phyloP scores from a whole-genome alignment of 2,888 invertebrate genomes.

The Beris morrisii region DNA sequence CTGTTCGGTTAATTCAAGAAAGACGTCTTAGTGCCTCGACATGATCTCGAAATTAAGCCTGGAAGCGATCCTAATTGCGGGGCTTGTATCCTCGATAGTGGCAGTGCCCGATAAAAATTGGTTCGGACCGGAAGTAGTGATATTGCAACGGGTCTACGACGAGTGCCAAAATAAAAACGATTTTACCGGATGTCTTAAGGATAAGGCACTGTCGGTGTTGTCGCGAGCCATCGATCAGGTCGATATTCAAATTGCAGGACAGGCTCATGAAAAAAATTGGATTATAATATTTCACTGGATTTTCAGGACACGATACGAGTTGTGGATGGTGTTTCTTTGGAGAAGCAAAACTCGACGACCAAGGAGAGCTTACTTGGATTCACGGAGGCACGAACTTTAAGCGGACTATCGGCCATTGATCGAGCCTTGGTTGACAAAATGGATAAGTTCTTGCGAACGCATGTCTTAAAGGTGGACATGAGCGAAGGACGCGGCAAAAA shows the following conservation, averaged over 20 bases:
- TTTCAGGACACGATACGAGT: slow-evolving; percentile 63
- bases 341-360: slow-evolving; percentile 62
- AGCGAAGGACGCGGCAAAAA: slow-evolving; percentile 48
- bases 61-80: slow-evolving; percentile 23
- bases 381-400: slow-evolving; percentile 62
- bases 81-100: slow-evolving; percentile 36
- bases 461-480: slow-evolving; percentile 67
- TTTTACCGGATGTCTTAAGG: slow-evolving; percentile 64
- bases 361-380: slow-evolving; percentile 54
- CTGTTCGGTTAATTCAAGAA: slow-evolving; percentile 15
- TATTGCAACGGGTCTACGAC: slow-evolving; percentile 65
- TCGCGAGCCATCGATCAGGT: slow-evolving; percentile 65
- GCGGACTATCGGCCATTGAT: slow-evolving; percentile 61
- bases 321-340: slow-evolving; percentile 63
- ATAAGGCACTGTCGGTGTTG: slow-evolving; percentile 63
- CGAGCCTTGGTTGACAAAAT: slow-evolving; percentile 57
- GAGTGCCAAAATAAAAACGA: slow-evolving; percentile 65
- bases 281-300: background rate
- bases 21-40: background rate
- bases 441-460: slow-evolving; percentile 65
- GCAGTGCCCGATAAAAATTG: slow-evolving; percentile 45
- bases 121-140: slow-evolving; percentile 62
- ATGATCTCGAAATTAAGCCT: slow-evolving; percentile 30
- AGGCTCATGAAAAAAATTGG: background rate
- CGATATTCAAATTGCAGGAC: background rate